A percentile compares a stretch with the other conserved stretches of the same genome.
Conservation (phyloP, 2,797 vertebrate species). For the Brachymystax lenok region DNA sequence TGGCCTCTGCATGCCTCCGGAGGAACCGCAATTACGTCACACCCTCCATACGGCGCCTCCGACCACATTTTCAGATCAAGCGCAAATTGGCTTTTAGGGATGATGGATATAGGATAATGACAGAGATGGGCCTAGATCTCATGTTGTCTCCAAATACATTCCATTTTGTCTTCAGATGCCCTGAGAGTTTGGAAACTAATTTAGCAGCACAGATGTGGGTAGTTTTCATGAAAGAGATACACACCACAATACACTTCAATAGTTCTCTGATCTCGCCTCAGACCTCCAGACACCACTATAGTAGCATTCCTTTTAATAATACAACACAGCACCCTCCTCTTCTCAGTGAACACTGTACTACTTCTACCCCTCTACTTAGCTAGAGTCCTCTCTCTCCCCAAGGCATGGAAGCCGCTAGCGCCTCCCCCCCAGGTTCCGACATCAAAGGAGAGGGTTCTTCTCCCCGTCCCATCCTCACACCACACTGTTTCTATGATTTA, state of each 20-base stretch:
- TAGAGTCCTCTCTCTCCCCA: constrained; percentile 9
- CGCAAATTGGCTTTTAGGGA: neutral
- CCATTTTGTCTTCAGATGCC: neutral
- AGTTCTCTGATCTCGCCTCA: neutral
- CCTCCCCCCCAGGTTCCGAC: constrained; percentile 38
- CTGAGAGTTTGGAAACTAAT: neutral
- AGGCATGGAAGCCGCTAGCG: neutral
- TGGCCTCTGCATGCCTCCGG: too few species aligned
- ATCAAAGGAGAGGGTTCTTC: constrained; percentile 68
- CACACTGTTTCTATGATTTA: constrained; percentile 63
- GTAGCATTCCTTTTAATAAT: neutral
- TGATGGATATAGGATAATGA: neutral
- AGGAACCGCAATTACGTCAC: too few species aligned
- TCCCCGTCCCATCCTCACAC: constrained; percentile 40
- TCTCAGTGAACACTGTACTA: neutral
- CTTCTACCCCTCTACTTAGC: neutral
- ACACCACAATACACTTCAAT: neutral
- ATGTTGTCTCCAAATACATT: too few species aligned
- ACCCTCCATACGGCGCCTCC: too few species aligned
- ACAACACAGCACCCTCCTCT: neutral
- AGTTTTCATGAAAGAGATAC: neutral
- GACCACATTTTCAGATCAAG: too few species aligned
- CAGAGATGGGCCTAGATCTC: too few species aligned
- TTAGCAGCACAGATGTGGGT: too few species aligned
- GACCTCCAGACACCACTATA: neutral